A percentile compares a stretch with the other conserved stretches of the same genome.
Conservation (phyloP, 2,888 invertebrate genomes). For the Xylophagus ater region DNA sequence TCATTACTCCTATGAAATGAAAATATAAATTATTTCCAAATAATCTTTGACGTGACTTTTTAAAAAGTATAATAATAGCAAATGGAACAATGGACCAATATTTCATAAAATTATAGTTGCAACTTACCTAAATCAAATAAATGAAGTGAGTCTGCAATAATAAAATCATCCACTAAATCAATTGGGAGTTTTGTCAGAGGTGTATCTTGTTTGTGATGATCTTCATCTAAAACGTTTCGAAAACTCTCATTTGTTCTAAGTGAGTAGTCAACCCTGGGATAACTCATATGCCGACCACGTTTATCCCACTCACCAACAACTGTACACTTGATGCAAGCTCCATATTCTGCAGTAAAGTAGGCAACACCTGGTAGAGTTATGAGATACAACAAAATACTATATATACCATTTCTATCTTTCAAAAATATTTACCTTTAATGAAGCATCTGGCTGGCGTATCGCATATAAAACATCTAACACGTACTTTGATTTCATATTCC, state of each 20-base stretch:
- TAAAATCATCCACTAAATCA: constrained; percentile 2
- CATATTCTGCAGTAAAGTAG: too few relatives aligned
- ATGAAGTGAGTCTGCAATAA: constrained; percentile 4
- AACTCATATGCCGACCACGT: background rate
- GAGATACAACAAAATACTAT: too few relatives aligned
- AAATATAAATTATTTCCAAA: background rate
- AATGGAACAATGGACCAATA: background rate
- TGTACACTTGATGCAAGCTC: background rate
- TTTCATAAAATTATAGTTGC: background rate
- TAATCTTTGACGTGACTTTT: background rate
- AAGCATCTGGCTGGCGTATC: background rate
- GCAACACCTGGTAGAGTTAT: too few relatives aligned
- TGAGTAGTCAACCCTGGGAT: background rate
- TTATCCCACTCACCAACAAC: background rate
- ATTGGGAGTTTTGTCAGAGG: constrained; percentile 1
- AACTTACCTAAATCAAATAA: constrained; percentile 1
- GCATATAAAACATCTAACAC: background rate
- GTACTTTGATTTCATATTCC: background rate
- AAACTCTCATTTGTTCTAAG: background rate
- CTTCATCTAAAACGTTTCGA: background rate
- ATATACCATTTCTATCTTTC: too few relatives aligned
- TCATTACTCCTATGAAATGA: background rate
- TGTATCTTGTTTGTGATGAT: background rate
- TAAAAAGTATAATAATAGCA: background rate
- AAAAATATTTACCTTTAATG: background rate